Conservation (phyloP, 1,140 invertebrate species). For the Melanaphis sacchari region DNA sequence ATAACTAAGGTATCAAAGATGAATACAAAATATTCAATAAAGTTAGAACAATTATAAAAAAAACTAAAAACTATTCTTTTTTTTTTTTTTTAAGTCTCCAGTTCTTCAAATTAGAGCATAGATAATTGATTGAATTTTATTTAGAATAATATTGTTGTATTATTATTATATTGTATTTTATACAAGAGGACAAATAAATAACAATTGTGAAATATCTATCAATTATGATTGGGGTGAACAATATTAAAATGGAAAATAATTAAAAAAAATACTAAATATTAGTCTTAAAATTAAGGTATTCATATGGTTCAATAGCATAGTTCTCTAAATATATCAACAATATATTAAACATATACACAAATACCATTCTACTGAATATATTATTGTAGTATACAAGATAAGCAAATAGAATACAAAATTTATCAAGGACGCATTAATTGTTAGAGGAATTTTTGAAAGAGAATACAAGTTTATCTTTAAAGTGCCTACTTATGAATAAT, state of each 20-base stretch:
- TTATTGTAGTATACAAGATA: conserved; percentile 30
- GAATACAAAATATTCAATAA: too few relatives aligned
- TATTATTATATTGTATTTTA: too few relatives aligned
- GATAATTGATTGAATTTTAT: too few relatives aligned
- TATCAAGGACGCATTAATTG: neutral
- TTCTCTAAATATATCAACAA: neutral
- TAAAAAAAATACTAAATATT: neutral
- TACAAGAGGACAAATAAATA: neutral
- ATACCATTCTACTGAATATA: neutral
- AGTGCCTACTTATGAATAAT: neutral
- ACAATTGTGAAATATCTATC: neutral
- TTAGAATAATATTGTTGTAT: too few relatives aligned
- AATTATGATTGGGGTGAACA: neutral
- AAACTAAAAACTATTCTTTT: neutral
- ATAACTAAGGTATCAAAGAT: neutral
- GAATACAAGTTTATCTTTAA: conserved; percentile 15
- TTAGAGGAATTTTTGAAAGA: neutral
- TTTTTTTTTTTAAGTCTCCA: neutral
- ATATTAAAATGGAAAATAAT: neutral
- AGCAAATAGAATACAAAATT: conserved; percentile 32
- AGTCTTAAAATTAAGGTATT: neutral
- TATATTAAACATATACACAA: neutral
- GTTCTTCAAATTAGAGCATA: neutral
- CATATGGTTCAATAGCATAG: neutral
- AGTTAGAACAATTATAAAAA: neutral